Evolutionary conservation across 2,888 invertebrate genomes (phyloP), one percentile per base, ranked within the genome.

Genomic region (Drosophila affinis): DNA sequence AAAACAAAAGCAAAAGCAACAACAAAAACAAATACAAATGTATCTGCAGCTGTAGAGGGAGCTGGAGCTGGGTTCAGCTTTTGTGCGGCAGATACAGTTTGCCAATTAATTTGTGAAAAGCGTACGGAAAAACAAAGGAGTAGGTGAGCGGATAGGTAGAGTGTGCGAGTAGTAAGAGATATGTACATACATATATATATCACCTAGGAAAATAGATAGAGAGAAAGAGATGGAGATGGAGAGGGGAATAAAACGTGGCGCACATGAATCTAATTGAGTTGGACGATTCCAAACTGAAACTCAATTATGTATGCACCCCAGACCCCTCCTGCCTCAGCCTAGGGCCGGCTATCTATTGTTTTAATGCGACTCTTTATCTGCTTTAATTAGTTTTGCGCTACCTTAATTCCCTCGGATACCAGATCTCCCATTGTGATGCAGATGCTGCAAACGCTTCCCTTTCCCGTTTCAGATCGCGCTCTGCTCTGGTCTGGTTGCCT

Each of bases 371-470:
- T 84, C 76, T 87, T 87, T 88, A 87, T 88, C 78, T 89, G 87
- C 87, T 84, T 89, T 87, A 87, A 87, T 89, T 87, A 89, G 84
- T 89, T 89, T 88, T 87, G 68, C 81, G 80, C 88, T 80, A 79
- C 80, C 85, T 88, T 78, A 88, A 88, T 86, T 76, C 60, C 62
- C 27, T 45, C 17, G 9, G 60, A 39, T 61, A 44, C 44, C 54
- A 48, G 56, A 56, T 39, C 47, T 60, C 65, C 76, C 76, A 88
- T 84, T 84, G 89, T 84, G 71, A 84, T 84, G 87, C 79, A 81
- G 85, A 88, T 83, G 82, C 87, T 75, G 81, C 62, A 64, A 82
- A 69, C 49, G 81, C 82, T 81, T 81, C 74, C 87, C 75, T 85
- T 81, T 86, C 72, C 88, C 78, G 65, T 73, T 72, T 72, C 34